Evolutionary conservation across 2,888 invertebrate genomes (phyloP), one percentile per base, ranked within the genome.

Genomic region (Lasioglossum figueresi): DNA sequence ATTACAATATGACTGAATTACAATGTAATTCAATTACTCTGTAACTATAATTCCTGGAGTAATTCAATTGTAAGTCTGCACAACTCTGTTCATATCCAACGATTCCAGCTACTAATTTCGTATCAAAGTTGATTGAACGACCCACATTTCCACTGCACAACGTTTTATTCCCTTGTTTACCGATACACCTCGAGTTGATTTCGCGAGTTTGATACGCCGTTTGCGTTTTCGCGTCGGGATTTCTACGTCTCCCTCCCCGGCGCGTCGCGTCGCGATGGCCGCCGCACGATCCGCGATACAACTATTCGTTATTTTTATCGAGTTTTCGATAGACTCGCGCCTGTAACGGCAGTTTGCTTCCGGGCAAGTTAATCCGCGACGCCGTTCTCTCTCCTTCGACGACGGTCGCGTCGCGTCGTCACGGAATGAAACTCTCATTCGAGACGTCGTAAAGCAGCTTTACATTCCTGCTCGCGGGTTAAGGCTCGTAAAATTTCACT

Each of bases 361-460:
- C 84, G 52, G 73, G 56, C 31, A 66, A 77, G 86, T 86, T 86
- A 80, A 85, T 88, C 77, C 75, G 10, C 78, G 78, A 79, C 71
- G 78, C 59, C 78, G 73, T 79, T 73, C 45, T 76, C 71, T 72
- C 34, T 76, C 19, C 66, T 76, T 76, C 79, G 74, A 76, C 73
- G 78, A 52, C 8, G 23, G 56, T 23, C 31, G 56, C n/a, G 56
- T n/a, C 56, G 81, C 76, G 66, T 31, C 76, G 75, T 73, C 77
- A 76, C 79, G n/a, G 77, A 85, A 86, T 89, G 91, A 92, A 92
- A 93, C 82, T 91, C 92, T 92, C 90, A 90, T 93, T 84, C 89
- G 84, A 78, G 81, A 86, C 84, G 88, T 90, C 91, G 92, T 93
- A 92, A 93, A 93, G 89, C 84, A 83, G 88, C 88, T 92, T 91